Evolutionary conservation across 2,888 invertebrate genomes (phyloP).

Genomic region (Drosophila atroscutellata): DNA sequence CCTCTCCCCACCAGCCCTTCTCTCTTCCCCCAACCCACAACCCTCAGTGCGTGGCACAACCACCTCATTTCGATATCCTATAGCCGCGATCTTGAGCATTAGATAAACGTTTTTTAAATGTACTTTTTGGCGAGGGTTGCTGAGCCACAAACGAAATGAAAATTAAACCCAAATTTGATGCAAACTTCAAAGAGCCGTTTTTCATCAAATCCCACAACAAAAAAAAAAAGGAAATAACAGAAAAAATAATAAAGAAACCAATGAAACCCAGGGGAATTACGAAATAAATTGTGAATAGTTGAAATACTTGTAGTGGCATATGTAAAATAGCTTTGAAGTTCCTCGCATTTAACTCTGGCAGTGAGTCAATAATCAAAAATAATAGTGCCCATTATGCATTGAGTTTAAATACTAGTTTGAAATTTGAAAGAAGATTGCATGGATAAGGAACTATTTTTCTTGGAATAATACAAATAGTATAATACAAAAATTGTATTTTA

Average conservation of each 20-base stretch:
- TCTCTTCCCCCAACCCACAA: background rate
- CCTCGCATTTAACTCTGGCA: background rate
- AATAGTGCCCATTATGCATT: background rate
- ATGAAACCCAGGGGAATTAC: conserved; percentile 38
- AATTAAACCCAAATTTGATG: conserved; percentile 60
- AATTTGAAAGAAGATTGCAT: background rate
- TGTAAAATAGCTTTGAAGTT: conserved; percentile 37
- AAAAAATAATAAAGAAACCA: conserved; percentile 37
- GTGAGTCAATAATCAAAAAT: background rate
- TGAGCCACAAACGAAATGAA: conserved; percentile 55
- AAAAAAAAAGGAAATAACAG: conserved; percentile 4
- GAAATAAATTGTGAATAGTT: conserved; percentile 45
- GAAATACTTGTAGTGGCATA: conserved; percentile 26
- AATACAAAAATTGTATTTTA: background rate
- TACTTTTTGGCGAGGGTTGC: conserved; percentile 52
- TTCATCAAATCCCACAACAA: conserved; percentile 28
- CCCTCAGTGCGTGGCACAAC: background rate
- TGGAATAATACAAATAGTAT: background rate
- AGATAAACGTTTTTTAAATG: conserved; percentile 68
- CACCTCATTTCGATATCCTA: conserved; percentile 20
- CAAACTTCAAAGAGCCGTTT: conserved; percentile 68
- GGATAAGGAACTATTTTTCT: background rate
- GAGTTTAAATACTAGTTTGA: background rate
- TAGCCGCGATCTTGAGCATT: conserved; percentile 58
- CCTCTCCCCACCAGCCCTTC: background rate